A percentile compares a stretch with the other conserved stretches of the same genome.
phyloP scores from a whole-genome alignment of 2,797 vertebrate species.

The Pangasius mekongensis region DNA sequence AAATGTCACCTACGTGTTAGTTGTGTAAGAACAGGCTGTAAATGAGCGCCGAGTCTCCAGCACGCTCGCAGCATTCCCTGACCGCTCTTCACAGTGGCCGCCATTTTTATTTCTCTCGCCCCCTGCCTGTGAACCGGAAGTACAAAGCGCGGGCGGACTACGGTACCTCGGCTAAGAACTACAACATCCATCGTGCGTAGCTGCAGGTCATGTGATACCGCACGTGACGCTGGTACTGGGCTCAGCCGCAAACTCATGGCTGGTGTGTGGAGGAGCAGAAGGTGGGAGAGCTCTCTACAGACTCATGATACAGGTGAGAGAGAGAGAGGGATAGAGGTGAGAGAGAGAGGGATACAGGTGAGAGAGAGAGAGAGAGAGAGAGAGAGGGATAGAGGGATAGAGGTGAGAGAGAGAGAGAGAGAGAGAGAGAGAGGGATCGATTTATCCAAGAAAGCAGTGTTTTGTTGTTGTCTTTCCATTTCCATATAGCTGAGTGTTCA shows the following conservation, averaged over 20 bases:
- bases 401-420: not conserved
- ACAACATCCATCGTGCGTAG: not conserved
- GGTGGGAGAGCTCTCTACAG: not conserved
- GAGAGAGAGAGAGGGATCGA: not conserved
- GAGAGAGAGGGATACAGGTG: not conserved
- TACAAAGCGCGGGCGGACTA: not conserved
- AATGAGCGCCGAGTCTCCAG: not conserved
- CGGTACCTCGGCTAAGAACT: not conserved
- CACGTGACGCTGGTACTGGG: not conserved
- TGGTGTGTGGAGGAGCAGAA: not conserved
- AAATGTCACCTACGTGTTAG: not conserved
- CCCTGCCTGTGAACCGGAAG: slow-evolving; percentile 16
- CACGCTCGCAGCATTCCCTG: not conserved
- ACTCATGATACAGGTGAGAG: not conserved
- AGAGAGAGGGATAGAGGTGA: not conserved
- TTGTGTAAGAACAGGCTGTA: not conserved
- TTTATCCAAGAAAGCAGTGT: not conserved
- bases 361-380: not conserved
- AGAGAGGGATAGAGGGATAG: too few species aligned
- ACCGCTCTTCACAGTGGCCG: not conserved
- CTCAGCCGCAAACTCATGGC: not conserved
- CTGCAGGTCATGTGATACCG: not conserved
- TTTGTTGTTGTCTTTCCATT: not conserved
- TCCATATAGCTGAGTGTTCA: not conserved
- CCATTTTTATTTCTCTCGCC: not conserved